Percentiles rank a stretch among this genome's conserved stretches.
Evolutionary conservation across 2,888 invertebrate genomes (phyloP).

Genomic region (Acholoe squamosa): DNA sequence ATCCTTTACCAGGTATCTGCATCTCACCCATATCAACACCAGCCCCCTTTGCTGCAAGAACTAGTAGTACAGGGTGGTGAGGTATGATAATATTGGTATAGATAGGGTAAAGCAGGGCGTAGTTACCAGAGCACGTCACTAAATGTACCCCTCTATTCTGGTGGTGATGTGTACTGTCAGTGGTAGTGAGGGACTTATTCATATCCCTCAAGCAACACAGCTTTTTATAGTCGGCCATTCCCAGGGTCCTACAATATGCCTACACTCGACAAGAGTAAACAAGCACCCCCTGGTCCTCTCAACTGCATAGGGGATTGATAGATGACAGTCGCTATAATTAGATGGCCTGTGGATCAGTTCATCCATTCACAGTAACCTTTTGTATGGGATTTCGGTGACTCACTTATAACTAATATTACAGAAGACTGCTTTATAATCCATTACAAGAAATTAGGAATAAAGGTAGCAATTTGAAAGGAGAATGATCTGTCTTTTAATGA

Average conservation of each 20-base stretch:
- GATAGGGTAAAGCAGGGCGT: not conserved
- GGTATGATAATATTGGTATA: not conserved
- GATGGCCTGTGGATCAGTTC: not conserved
- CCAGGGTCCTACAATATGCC: not conserved
- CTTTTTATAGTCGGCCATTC: not conserved
- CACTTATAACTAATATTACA: too few species aligned
- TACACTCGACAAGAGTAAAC: not conserved
- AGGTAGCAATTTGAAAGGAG: too few species aligned
- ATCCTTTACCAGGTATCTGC: too few species aligned
- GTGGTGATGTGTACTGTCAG: not conserved
- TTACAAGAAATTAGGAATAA: too few species aligned
- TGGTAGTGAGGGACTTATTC: not conserved
- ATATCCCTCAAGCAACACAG: not conserved
- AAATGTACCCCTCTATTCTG: not conserved
- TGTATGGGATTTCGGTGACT: too few species aligned
- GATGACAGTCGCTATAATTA: slow-evolving; percentile 19
- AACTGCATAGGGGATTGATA: not conserved
- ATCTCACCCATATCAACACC: too few species aligned
- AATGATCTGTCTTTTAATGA: too few species aligned
- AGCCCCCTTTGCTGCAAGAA: too few species aligned
- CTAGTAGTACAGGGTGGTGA: too few species aligned
- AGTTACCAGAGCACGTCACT: slow-evolving; percentile 1
- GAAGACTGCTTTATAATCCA: too few species aligned
- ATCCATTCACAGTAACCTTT: too few species aligned
- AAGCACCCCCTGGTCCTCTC: not conserved